A percentile compares a stretch with the other conserved stretches of the same genome.
Conservation (phyloP, 2,113 vertebrate species). For the Zapus hudsonius region DNA sequence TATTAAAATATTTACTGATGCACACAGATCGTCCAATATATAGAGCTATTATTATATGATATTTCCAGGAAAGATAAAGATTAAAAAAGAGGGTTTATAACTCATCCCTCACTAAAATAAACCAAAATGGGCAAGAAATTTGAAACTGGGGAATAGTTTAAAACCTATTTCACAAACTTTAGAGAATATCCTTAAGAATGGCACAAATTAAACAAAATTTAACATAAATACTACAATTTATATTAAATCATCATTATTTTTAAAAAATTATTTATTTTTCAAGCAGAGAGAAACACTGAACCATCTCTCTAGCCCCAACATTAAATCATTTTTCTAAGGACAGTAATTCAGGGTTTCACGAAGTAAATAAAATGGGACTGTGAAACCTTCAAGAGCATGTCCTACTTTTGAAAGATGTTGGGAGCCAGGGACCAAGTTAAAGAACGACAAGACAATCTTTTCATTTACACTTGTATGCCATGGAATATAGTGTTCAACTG, state of each 20-base stretch:
- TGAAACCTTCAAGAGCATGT: not conserved
- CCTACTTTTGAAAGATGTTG: not conserved
- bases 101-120: not conserved
- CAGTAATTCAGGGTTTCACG: not conserved
- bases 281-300: too few relatives aligned
- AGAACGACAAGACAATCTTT: not conserved
- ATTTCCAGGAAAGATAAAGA: conserved; percentile 31
- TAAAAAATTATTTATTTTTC: too few relatives aligned
- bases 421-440: not conserved
- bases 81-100: not conserved
- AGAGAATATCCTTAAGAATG: not conserved
- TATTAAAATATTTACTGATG: conserved; percentile 31
- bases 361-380: not conserved
- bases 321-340: conserved; percentile 21
- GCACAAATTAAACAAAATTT: conserved; percentile 12
- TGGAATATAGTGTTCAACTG: not conserved
- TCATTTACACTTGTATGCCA: not conserved
- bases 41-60: not conserved
- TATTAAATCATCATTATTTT: not conserved
- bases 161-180: not conserved
- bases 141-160: conserved; percentile 20
- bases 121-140: not conserved
- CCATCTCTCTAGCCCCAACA: too few relatives aligned
- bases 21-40: not conserved
- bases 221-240: not conserved